Conservation (phyloP, 2,888 invertebrate species). For the Ecliptopera silaceata region DNA sequence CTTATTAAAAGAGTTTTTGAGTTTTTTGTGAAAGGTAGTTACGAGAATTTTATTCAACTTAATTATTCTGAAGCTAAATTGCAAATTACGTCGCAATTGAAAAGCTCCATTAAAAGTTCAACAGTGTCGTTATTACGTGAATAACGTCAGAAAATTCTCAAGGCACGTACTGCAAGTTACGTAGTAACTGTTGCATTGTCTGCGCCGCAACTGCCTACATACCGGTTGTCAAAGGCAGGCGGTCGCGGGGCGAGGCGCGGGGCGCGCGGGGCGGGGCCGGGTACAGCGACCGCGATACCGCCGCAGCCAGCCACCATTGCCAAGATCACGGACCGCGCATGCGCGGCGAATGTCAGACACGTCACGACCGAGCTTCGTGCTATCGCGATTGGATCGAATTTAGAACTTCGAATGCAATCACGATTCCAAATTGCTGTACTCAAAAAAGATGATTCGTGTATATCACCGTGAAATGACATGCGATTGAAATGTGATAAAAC, state of each 20-base stretch:
- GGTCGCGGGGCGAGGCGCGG: constrained; percentile 38
- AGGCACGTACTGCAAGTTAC: constrained; percentile 49
- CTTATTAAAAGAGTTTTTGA: too few relatives aligned
- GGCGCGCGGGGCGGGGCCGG: constrained; percentile 46
- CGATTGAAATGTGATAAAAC: constrained; percentile 24
- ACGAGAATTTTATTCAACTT: neutral
- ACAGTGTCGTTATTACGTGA: constrained; percentile 70
- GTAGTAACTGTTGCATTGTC: constrained; percentile 25
- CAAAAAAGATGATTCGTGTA: constrained; percentile 40
- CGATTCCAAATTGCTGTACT: constrained; percentile 55
- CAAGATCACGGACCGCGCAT: constrained; percentile 84
- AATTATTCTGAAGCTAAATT: neutral
- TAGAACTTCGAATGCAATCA: constrained; percentile 69
- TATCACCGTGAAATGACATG: constrained; percentile 33
- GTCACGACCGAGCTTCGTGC: constrained; percentile 78
- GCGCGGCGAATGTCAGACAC: constrained; percentile 81
- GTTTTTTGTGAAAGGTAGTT: neutral
- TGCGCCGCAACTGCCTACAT: constrained; percentile 52
- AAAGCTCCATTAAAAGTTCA: constrained; percentile 61
- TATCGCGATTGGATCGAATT: constrained; percentile 72
- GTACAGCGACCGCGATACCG: constrained; percentile 81
- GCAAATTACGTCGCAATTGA: constrained; percentile 46
- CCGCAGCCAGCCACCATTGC: constrained; percentile 77
- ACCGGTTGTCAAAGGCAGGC: constrained; percentile 79
- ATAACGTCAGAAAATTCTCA: constrained; percentile 78